Conservation (phyloP, 1,140 invertebrate genomes). For the Drosophila triauraria region DNA sequence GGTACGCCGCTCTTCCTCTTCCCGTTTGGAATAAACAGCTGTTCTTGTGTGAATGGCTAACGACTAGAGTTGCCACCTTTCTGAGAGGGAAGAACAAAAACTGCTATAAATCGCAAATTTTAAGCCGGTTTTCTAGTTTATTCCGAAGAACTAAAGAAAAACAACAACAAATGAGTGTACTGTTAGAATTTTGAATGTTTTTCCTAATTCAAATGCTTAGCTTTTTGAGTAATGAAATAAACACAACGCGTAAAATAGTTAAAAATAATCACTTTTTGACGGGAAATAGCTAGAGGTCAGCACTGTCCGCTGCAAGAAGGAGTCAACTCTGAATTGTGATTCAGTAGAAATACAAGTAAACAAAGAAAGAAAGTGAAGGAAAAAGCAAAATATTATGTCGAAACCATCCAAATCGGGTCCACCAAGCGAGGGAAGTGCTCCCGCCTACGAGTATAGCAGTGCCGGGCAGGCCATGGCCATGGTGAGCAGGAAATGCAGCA, state of each 20-base stretch:
- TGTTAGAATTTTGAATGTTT: background rate
- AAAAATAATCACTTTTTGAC: background rate
- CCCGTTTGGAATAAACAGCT: conserved; percentile 47
- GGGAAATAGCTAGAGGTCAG: background rate
- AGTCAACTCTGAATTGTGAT: conserved; percentile 28
- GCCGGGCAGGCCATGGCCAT: conserved; percentile 45
- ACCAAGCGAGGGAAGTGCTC: conserved; percentile 18
- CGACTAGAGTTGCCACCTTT: conserved; percentile 8
- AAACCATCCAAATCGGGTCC: conserved; percentile 25
- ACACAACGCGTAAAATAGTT: background rate
- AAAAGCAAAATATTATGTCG: conserved; percentile 23
- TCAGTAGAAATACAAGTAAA: conserved; percentile 37
- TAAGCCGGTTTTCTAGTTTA: background rate
- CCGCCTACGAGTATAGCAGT: conserved; percentile 11
- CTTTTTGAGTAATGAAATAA: background rate
- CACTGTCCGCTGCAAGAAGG: background rate
- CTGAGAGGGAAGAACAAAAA: background rate
- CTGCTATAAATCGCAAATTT: background rate
- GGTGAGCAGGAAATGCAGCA: conserved; percentile 27
- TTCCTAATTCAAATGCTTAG: background rate
- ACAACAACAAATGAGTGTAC: background rate
- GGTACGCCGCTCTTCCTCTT: conserved; percentile 50
- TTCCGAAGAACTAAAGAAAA: background rate
- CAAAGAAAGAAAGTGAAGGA: conserved; percentile 18
- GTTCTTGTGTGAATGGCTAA: conserved; percentile 12